Base-by-base conservation (phyloP, 2,113 vertebrate species). In the Sceloporus tristichus region DNA sequence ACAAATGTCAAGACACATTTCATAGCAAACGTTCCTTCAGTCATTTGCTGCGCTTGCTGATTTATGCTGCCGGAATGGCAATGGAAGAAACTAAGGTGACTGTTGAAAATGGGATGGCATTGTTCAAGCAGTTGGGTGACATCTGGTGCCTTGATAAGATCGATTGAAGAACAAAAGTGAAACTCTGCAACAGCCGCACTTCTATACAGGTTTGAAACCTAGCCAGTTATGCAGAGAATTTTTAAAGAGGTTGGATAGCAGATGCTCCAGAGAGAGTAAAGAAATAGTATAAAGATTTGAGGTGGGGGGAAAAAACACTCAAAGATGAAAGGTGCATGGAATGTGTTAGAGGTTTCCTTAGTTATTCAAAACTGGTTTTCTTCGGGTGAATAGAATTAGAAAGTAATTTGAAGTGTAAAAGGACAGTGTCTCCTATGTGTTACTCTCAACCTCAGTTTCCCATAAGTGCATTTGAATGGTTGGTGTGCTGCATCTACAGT, bases 101-200 rank as follows among this genome's bases (percentile, higher is more conserved):
- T 66, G 71, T 75, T 4, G 56, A 59, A 83, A 88, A 75, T 56
- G 29, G 62, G 48, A 76, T 66, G n/a, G 79, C 42, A 74, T 48
- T 62, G 38, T 87, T 82, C 59, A 75, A 82, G 59, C 79, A 82
- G 80, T 65, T 82, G 79, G 40, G 59, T 48, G 71, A 82, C 86
- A 88, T 83, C 86, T 88, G 86, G 71, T 19, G 80, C 79, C 71
- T 88, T 88, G 86, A 88, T 88, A 88, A 82, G 86, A 82, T 82
- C 29, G 1, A 56, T 48, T 76, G 54, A 75, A 54, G 86, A 88
- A 83, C 79, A 82, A 82, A 75, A 82, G 56, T 88, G 80, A 77
- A 48, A 76, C 79, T 82, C 59, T 66, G 79, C 71, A 76, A 82
- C 71, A 82, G 79, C 29, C 59, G 13, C 11, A 27, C 86, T 76